These are phyloP conservation scores for Lasioglossum calceatum DNA, from an alignment of 2,888 invertebrate genomes.

Conservation along the genomic window DNA sequence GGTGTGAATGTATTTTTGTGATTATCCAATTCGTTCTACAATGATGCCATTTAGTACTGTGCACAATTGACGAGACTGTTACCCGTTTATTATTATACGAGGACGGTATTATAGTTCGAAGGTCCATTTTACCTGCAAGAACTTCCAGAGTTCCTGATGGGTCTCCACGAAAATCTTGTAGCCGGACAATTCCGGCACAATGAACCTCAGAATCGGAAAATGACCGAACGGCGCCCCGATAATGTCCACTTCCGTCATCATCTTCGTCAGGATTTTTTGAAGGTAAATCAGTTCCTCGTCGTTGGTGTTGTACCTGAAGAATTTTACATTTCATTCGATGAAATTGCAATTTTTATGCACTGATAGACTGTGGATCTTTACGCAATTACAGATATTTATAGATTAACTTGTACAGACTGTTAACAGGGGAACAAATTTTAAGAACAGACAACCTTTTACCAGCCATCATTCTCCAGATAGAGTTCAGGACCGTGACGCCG, in stretches of 20 bases:
- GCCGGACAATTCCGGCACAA: constrained; percentile 91
- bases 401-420: not conserved
- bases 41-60: not conserved
- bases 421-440: not conserved
- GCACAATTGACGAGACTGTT: not conserved
- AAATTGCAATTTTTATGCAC: not conserved
- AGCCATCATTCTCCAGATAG: constrained; percentile 94
- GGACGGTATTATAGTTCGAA: not conserved
- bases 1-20: constrained; percentile 89
- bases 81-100: not conserved
- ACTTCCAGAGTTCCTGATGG: constrained; percentile 88
- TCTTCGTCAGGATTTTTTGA: constrained; percentile 89
- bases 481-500: constrained; percentile 91
- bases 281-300: constrained; percentile 89
- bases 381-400: not conserved
- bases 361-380: not conserved
- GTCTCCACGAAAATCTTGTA: constrained; percentile 90
- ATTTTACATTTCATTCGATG: not conserved
- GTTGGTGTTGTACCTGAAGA: constrained; percentile 82
- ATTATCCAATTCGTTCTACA: constrained; percentile 88
- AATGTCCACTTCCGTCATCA: constrained; percentile 92
- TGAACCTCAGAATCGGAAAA: constrained; percentile 89
- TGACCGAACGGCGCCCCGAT: constrained; percentile 92
- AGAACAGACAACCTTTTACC: constrained; percentile 84
- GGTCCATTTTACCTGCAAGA: constrained; percentile 31